Evolutionary conservation across 1,140 invertebrate species (phyloP).

Genomic region (Drosophila navojoa): DNA sequence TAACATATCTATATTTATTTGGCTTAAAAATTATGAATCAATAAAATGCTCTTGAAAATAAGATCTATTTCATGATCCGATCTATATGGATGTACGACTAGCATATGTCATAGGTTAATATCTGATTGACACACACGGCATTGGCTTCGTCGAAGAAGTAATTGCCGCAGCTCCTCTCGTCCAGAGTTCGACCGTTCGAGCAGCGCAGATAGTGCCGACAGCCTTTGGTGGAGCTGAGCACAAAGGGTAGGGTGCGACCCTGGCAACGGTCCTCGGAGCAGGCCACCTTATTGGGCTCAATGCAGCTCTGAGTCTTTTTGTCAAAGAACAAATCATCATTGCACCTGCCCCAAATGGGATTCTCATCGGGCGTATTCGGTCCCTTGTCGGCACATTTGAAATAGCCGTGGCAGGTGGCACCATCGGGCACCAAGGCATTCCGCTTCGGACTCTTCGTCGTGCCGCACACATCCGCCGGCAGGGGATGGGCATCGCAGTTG

Average conservation of each 20-base stretch:
- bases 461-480: constrained; percentile 65
- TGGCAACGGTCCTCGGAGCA: constrained; percentile 71
- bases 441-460: constrained; percentile 40
- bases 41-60: constrained; percentile 5
- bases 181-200: constrained; percentile 32
- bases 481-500: constrained; percentile 62
- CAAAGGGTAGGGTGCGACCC: constrained; percentile 54
- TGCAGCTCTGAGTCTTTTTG: constrained; percentile 36
- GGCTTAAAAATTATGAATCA: constrained; percentile 5
- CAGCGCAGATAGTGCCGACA: constrained; percentile 67
- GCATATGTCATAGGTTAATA: constrained; percentile 41
- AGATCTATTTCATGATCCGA: constrained; percentile 10
- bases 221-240: constrained; percentile 45
- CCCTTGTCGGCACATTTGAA: constrained; percentile 55
- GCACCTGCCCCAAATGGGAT: constrained; percentile 55
- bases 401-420: constrained; percentile 67
- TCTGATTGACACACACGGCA: constrained; percentile 33
- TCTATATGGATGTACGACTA: not conserved
- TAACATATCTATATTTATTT: not conserved
- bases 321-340: constrained; percentile 64
- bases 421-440: constrained; percentile 55
- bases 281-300: constrained; percentile 29
- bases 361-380: constrained; percentile 41
- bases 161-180: constrained; percentile 56
- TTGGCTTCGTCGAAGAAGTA: constrained; percentile 55